Evolutionary conservation across 2,113 vertebrate species (phyloP).

Genomic region (Nymphicus hollandicus): DNA sequence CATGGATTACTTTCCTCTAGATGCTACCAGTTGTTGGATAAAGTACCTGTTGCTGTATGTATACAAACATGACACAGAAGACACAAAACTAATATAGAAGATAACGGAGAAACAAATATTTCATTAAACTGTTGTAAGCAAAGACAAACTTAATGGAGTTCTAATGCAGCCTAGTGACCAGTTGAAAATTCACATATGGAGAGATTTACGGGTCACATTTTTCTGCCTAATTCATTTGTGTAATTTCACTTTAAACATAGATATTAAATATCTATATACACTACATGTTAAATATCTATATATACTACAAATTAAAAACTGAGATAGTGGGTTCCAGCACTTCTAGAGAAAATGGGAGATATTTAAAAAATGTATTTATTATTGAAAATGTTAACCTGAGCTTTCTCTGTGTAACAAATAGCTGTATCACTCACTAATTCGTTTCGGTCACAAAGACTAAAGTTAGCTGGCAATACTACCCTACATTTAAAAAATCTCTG

Average conservation of each 20-base stretch:
- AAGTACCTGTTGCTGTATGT: not conserved
- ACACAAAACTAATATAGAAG: not conserved
- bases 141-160: not conserved
- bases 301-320: not conserved
- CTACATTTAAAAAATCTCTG: not conserved
- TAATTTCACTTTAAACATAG: not conserved
- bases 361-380: not conserved
- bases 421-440: not conserved
- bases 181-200: not conserved
- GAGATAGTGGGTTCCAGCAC: not conserved
- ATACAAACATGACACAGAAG: not conserved
- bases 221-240: not conserved
- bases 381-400: not conserved
- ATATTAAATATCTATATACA: not conserved
- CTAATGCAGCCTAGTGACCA: not conserved
- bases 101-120: not conserved
- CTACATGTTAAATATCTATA: not conserved
- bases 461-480: not conserved
- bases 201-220: not conserved
- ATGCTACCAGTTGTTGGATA: not conserved
- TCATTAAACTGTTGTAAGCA: not conserved
- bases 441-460: not conserved
- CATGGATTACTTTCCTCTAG: not conserved
- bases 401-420: not conserved
- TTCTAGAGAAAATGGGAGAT: not conserved